Percentiles rank a stretch among this genome's conserved stretches.
Conservation (phyloP, 2,888 invertebrate genomes). For the Agriopis marginaria region DNA sequence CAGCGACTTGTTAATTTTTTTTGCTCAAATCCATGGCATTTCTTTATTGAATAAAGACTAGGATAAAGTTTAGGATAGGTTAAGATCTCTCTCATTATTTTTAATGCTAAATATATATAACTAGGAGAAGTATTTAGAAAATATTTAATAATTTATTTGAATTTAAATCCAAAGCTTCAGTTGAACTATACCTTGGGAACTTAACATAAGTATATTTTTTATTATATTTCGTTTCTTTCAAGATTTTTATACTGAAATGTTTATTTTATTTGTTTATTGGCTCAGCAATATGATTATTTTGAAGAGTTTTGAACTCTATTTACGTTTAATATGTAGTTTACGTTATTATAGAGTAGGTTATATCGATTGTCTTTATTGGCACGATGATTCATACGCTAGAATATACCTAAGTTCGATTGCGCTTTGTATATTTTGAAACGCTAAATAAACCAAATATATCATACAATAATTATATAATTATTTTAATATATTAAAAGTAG, state of each 20-base stretch:
- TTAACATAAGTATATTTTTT: constrained; percentile 35
- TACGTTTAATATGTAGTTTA: not conserved
- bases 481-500: constrained; percentile 25
- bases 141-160: constrained; percentile 48
- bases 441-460: constrained; percentile 59
- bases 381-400: constrained; percentile 85
- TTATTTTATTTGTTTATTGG: constrained; percentile 57
- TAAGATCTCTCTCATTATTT: constrained; percentile 76
- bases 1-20: constrained; percentile 58
- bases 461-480: constrained; percentile 20
- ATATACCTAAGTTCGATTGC: constrained; percentile 82
- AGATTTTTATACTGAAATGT: constrained; percentile 35
- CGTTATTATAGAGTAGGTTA: constrained; percentile 1
- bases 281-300: constrained; percentile 67
- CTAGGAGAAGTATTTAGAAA: constrained; percentile 50
- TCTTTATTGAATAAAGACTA: constrained; percentile 73
- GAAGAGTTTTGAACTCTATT: constrained; percentile 72
- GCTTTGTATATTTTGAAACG: constrained; percentile 79
- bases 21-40: constrained; percentile 85
- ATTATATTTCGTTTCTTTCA: constrained; percentile 51
- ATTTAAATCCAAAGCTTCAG: constrained; percentile 62
- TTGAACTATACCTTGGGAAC: constrained; percentile 63
- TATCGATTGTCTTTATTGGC: constrained; percentile 71
- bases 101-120: constrained; percentile 46
- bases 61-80: constrained; percentile 51